phyloP scores from a whole-genome alignment of 2,797 vertebrate genomes.

The Myoxocephalus aenaeus region DNA sequence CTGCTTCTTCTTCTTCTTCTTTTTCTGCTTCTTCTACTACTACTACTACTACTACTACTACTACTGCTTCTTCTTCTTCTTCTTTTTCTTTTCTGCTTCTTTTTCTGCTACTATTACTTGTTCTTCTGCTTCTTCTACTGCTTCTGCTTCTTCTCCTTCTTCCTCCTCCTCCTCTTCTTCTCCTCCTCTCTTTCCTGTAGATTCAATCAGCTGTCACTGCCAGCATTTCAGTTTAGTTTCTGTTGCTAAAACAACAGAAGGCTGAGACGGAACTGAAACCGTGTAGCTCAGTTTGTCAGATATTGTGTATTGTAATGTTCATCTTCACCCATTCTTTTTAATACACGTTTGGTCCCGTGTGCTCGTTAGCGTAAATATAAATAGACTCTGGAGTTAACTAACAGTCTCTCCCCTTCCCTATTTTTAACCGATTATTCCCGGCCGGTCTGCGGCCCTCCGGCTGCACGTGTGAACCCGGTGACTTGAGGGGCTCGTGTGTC shows the following conservation, averaged over 20 bases:
- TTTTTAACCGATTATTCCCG: not conserved
- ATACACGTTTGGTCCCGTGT: not conserved
- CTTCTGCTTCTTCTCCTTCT: not conserved
- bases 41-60: not conserved
- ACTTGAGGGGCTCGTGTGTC: slow-evolving; percentile 68
- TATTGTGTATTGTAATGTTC: slow-evolving; percentile 27
- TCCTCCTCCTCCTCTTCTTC: not conserved
- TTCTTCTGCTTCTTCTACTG: not conserved
- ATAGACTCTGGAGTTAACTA: not conserved
- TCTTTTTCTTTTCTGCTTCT: not conserved
- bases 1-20: not conserved
- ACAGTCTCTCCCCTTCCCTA: not conserved
- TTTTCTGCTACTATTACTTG: not conserved
- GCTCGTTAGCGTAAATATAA: not conserved
- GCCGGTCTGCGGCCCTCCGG: slow-evolving; percentile 8
- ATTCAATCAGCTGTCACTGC: slow-evolving; percentile 41
- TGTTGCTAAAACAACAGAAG: slow-evolving; percentile 59
- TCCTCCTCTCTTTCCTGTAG: slow-evolving; percentile 7
- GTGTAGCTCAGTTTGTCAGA: slow-evolving; percentile 7
- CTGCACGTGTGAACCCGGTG: slow-evolving; percentile 49
- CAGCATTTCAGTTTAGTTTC: slow-evolving; percentile 60
- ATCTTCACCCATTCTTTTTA: not conserved
- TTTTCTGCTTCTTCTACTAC: not conserved
- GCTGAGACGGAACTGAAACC: slow-evolving; percentile 56
- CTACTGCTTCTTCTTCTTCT: not conserved